These are phyloP conservation scores for Dunckerocampus dactyliophorus DNA, from an alignment of 2,113 vertebrate genomes.

Conservation along the genomic window DNA sequence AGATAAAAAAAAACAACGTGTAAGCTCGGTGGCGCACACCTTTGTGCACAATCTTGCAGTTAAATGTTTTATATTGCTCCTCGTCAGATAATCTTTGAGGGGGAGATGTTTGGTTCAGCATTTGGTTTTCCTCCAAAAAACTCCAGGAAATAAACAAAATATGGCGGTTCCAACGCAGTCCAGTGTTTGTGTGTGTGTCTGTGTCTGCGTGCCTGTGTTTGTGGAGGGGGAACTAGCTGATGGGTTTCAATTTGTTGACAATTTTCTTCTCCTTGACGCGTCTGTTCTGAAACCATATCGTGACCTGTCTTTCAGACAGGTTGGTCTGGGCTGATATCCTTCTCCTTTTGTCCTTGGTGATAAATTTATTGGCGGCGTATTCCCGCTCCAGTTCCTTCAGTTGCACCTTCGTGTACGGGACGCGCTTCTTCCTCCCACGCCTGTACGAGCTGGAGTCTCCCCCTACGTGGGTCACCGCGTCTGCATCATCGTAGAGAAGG, in stretches of 20 bases:
- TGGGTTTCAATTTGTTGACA: conserved; percentile 95
- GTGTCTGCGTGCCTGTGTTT: conserved; percentile 3
- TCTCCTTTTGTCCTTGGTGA: conserved; percentile 98
- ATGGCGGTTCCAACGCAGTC: conserved; percentile 44
- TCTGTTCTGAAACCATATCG: conserved; percentile 99
- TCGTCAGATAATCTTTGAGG: conserved; percentile 33
- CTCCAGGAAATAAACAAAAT: conserved; percentile 48
- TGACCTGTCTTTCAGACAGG: conserved; percentile 96
- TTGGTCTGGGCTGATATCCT: conserved; percentile 96
- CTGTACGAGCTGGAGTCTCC: conserved; percentile 89
- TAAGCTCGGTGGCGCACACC: conserved; percentile 69
- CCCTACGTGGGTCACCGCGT: conserved; percentile 80
- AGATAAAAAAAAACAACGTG: conserved; percentile 59
- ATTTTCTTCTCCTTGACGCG: conserved; percentile 99
- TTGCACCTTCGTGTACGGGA: conserved; percentile 98
- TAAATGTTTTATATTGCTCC: conserved; percentile 27
- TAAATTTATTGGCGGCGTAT: conserved; percentile 98
- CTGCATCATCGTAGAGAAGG: conserved; percentile 58
- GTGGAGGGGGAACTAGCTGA: conserved; percentile 75
- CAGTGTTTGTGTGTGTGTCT: background rate
- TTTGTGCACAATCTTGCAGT: conserved; percentile 12
- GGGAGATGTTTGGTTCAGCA: conserved; percentile 25
- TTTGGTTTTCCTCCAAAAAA: conserved; percentile 36
- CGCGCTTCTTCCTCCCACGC: conserved; percentile 94
- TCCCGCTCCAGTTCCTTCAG: conserved; percentile 99